phyloP scores from a whole-genome alignment of 2,888 invertebrate genomes.

The Lasiommata megera region DNA sequence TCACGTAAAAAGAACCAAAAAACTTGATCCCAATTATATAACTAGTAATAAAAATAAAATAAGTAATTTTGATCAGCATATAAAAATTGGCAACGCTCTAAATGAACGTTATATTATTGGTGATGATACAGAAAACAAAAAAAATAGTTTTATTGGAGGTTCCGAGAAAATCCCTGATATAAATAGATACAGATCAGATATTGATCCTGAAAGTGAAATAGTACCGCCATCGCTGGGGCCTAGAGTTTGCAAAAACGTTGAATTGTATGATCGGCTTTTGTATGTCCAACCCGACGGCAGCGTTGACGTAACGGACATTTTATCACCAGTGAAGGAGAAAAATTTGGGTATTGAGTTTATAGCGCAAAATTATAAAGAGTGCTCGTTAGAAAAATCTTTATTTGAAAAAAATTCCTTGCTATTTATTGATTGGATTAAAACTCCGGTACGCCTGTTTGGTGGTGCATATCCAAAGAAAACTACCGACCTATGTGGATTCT shows the following conservation, averaged over 20 bases:
- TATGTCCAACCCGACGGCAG: constrained; percentile 65
- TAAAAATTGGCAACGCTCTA: constrained; percentile 68
- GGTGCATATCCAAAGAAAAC: constrained; percentile 83
- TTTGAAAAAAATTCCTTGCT: constrained; percentile 49
- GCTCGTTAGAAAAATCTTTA: constrained; percentile 55
- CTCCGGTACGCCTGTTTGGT: constrained; percentile 85
- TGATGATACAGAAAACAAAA: constrained; percentile 49
- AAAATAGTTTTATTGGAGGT: constrained; percentile 61
- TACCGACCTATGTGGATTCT: constrained; percentile 81
- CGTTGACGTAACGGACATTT: constrained; percentile 56
- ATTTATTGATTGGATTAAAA: constrained; percentile 84
- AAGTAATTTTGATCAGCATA: constrained; percentile 53
- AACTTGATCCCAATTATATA: constrained; percentile 22
- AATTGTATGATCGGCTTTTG: constrained; percentile 51
- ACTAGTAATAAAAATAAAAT: constrained; percentile 30
- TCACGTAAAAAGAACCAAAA: constrained; percentile 30
- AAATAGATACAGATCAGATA: constrained; percentile 56
- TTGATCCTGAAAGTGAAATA: constrained; percentile 42
- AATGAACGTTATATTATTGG: constrained; percentile 61
- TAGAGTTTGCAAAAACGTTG: constrained; percentile 61
- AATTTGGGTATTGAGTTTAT: constrained; percentile 64
- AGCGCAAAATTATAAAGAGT: constrained; percentile 63
- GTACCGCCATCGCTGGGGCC: constrained; percentile 53
- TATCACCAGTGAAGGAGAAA: constrained; percentile 56
- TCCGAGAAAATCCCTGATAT: constrained; percentile 63